A percentile compares a stretch with the other conserved stretches of the same genome.
Conservation (phyloP, 2,888 invertebrate genomes). For the Oligia latruncula region DNA sequence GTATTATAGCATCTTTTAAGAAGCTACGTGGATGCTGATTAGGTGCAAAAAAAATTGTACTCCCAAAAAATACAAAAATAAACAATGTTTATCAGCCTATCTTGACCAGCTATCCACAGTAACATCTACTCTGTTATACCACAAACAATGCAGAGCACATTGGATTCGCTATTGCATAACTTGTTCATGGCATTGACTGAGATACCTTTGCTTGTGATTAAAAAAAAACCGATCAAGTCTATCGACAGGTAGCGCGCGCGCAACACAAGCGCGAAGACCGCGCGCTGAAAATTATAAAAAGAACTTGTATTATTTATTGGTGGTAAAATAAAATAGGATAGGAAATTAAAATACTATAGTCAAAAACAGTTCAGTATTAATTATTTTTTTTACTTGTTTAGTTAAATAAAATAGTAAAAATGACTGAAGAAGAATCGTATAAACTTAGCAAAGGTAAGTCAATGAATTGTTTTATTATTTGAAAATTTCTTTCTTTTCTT, state of each 20-base stretch:
- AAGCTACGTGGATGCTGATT: not conserved
- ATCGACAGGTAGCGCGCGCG: slow-evolving; percentile 55
- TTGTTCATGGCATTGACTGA: slow-evolving; percentile 50
- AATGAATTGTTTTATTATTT: not conserved
- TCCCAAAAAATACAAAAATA: not conserved
- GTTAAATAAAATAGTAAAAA: slow-evolving; percentile 19
- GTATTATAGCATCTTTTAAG: not conserved
- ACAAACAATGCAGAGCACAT: slow-evolving; percentile 46
- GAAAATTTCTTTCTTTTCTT: not conserved
- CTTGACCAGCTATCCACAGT: not conserved
- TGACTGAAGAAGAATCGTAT: slow-evolving; percentile 37
- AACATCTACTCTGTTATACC: slow-evolving; percentile 6
- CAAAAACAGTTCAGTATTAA: slow-evolving; percentile 4
- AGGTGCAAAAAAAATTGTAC: not conserved
- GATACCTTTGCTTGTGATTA: slow-evolving; percentile 28
- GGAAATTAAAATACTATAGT: not conserved
- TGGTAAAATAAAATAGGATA: not conserved
- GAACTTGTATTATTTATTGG: slow-evolving; percentile 8
- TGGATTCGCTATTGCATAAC: slow-evolving; percentile 30
- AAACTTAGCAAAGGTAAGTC: slow-evolving; percentile 50
- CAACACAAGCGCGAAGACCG: slow-evolving; percentile 42
- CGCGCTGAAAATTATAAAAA: slow-evolving; percentile 23
- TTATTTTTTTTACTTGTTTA: slow-evolving; percentile 17
- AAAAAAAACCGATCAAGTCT: slow-evolving; percentile 71
- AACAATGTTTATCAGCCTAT: not conserved